Evolutionary conservation across 1,140 invertebrate species (phyloP).

Genomic region (Trichonephila inaurata): DNA sequence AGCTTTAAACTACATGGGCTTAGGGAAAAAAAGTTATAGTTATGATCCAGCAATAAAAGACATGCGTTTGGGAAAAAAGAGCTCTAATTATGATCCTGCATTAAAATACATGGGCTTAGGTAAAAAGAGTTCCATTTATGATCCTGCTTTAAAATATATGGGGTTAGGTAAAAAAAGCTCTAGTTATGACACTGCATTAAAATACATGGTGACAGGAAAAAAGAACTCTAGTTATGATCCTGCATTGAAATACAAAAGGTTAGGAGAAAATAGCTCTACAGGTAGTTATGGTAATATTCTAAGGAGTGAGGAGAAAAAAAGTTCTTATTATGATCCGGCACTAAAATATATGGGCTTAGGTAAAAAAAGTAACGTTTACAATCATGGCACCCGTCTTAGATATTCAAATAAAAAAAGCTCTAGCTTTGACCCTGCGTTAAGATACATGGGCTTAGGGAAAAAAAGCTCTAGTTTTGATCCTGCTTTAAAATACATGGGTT

Average conservation of each 20-base stretch:
- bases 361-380: conserved; percentile 30
- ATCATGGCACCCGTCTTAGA: conserved; percentile 26
- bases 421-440: conserved; percentile 23
- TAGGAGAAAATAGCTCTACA: conserved; percentile 33
- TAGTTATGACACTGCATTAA: conserved; percentile 49
- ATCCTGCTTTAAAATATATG: conserved; percentile 61
- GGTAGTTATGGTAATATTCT: conserved; percentile 48
- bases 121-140: not conserved
- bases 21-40: conserved; percentile 28
- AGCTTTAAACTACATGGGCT: conserved; percentile 49
- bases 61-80: conserved; percentile 25
- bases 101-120: conserved; percentile 48
- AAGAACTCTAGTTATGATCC: not conserved
- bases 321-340: conserved; percentile 35
- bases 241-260: conserved; percentile 61
- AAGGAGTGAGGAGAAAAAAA: conserved; percentile 40
- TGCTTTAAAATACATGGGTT: conserved; percentile 48
- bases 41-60: conserved; percentile 43
- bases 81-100: conserved; percentile 44
- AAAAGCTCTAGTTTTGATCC: conserved; percentile 39
- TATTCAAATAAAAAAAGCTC: conserved; percentile 2
- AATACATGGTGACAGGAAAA: conserved; percentile 58
- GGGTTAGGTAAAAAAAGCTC: conserved; percentile 55
- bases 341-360: conserved; percentile 59
- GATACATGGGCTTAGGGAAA: conserved; percentile 45